A percentile compares a stretch with the other conserved stretches of the same genome.
Conservation (phyloP, 2,888 invertebrate genomes). For the Sipha maydis region DNA sequence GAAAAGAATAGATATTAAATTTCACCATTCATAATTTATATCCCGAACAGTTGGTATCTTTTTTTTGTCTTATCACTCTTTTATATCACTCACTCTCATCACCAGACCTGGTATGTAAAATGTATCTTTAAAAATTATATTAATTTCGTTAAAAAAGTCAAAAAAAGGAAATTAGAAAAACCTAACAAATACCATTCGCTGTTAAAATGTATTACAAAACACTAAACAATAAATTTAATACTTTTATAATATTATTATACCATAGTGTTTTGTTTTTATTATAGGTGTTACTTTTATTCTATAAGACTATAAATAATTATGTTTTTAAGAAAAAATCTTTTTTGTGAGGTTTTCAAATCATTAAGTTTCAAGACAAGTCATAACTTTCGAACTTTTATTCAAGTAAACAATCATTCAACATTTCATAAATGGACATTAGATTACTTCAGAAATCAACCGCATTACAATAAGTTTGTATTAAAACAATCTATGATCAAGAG, state of each 20-base stretch:
- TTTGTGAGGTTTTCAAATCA: neutral
- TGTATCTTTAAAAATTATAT: too few species aligned
- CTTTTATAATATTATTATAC: neutral
- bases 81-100: too few species aligned
- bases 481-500: neutral
- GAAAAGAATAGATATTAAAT: too few species aligned
- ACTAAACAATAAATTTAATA: neutral
- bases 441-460: constrained; percentile 37
- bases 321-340: constrained; percentile 14
- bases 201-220: neutral
- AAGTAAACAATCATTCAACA: neutral
- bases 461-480: constrained; percentile 36
- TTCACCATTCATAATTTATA: too few species aligned
- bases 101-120: too few species aligned
- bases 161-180: too few species aligned
- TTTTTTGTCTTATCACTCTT: too few species aligned
- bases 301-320: neutral
- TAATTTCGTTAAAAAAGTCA: too few species aligned
- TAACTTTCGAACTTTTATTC: neutral
- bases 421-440: constrained; percentile 44
- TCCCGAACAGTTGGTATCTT: too few species aligned
- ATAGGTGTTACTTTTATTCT: too few species aligned
- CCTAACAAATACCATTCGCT: neutral
- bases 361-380: neutral
- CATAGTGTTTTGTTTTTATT: too few species aligned